Evolutionary conservation across 2,797 vertebrate species (phyloP), one percentile per base, ranked within the genome.

Genomic region (Bovichtus diacanthus): DNA sequence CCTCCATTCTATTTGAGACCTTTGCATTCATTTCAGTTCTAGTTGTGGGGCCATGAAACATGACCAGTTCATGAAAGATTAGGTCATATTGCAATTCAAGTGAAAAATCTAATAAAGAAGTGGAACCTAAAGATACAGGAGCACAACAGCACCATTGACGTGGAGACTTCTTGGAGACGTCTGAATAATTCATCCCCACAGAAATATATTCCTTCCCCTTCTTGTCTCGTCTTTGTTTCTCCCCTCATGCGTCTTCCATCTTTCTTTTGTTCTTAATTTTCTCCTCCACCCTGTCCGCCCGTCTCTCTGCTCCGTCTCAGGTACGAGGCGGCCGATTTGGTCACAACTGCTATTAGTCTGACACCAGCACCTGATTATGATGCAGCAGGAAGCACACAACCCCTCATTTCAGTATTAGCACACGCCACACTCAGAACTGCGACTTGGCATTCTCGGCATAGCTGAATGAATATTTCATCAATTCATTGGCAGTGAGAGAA

Each of bases 131-230:
- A 54, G 70, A 78, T 43, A 18, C 36, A 55, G 64, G 50, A 74
- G 58, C 65, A 78, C 75, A 82, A 78, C n/a, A 75, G 69, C 27
- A 2, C 12, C 72, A 76, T 75, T 76, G 74, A 80, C 61, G 54
- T 72, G 71, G 62, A 43, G 73, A 71, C 70, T 80, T 89, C 82
- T 81, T 51, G 36, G 81, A 83, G 66, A 70, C 27, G 54, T 49
- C 46, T 90, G 79, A 93, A 94, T 93, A 84, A 91, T 92, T 93
- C 60, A 92, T 88, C 70, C 21, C 47, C 55, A 61, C 43, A 78
- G 70, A 83, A 86, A 86, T 68, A 75, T 79, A 86, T 77, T 81
- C 81, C 77, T 72, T 78, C 83, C 71, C 50, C 78, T 85, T 78
- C 70, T 84, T 65, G 38, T 74, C 55, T 77, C n/a, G 29, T 69